Conservation (phyloP, 2,888 invertebrate genomes). For the Drosophila picticornis region DNA sequence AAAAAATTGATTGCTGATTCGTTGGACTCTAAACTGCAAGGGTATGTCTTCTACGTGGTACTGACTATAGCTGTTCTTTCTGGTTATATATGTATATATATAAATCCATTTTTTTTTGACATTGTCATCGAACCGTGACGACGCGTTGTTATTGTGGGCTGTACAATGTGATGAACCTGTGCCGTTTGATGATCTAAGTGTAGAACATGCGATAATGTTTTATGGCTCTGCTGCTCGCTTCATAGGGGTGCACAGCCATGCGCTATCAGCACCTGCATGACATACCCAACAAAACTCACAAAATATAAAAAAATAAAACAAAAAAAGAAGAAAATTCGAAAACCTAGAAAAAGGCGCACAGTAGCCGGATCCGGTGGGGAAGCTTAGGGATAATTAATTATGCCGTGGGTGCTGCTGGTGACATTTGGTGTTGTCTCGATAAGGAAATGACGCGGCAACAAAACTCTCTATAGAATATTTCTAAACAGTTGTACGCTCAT, state of each 20-base stretch:
- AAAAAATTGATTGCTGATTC: neutral
- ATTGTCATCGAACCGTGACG: slow-evolving; percentile 77
- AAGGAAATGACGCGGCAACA: slow-evolving; percentile 74
- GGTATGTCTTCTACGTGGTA: neutral
- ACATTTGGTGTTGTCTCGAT: slow-evolving; percentile 66
- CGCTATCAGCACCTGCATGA: slow-evolving; percentile 67
- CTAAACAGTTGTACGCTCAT: slow-evolving; percentile 35
- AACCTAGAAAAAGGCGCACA: slow-evolving; percentile 46
- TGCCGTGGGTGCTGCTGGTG: slow-evolving; percentile 60
- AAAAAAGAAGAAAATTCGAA: slow-evolving; percentile 12
- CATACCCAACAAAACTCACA: slow-evolving; percentile 25
- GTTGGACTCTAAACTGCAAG: neutral
- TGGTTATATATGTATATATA: neutral
- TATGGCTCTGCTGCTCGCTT: slow-evolving; percentile 53
- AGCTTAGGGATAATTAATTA: slow-evolving; percentile 70
- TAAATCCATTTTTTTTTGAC: slow-evolving; percentile 25
- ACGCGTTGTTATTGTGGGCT: slow-evolving; percentile 53
- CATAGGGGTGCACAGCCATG: slow-evolving; percentile 66
- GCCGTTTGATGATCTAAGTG: slow-evolving; percentile 74
- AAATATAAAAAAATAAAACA: neutral
- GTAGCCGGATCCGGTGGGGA: slow-evolving; percentile 29
- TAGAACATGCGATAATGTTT: slow-evolving; percentile 77
- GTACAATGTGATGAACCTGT: slow-evolving; percentile 65
- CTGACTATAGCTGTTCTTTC: neutral
- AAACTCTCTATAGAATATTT: slow-evolving; percentile 29